These are phyloP conservation scores for Symphodus melops DNA, from an alignment of 2,113 vertebrate genomes.

Conservation along the genomic window DNA sequence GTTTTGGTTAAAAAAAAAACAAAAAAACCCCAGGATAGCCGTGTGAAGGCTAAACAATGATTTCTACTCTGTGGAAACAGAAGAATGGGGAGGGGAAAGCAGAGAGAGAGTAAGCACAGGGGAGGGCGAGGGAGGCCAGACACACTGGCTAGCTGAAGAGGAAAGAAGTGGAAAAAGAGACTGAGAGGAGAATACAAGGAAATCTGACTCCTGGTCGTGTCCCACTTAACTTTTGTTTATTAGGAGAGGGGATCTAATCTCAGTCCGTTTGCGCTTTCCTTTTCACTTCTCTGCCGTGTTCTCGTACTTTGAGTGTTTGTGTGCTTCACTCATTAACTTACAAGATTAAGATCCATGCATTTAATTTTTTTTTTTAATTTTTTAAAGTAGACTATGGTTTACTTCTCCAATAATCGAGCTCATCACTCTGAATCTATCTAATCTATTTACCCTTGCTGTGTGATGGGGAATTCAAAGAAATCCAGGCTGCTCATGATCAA, in stretches of 20 bases:
- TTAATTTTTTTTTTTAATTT: neutral
- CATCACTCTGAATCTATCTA: slow-evolving; percentile 23
- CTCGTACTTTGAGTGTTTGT: neutral
- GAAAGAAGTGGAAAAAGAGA: slow-evolving; percentile 80
- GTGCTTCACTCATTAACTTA: neutral
- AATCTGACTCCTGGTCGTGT: slow-evolving; percentile 80
- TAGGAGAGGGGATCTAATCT: slow-evolving; percentile 70
- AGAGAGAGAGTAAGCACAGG: slow-evolving; percentile 54
- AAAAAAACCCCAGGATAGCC: slow-evolving; percentile 39
- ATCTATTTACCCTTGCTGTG: slow-evolving; percentile 36
- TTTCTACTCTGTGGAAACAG: slow-evolving; percentile 74
- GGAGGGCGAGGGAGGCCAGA: slow-evolving; percentile 79
- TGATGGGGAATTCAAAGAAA: slow-evolving; percentile 23
- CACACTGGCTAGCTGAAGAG: slow-evolving; percentile 81
- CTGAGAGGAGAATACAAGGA: slow-evolving; percentile 81
- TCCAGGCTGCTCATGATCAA: slow-evolving; percentile 31
- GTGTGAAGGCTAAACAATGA: slow-evolving; percentile 67
- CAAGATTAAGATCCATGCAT: neutral
- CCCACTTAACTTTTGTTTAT: slow-evolving; percentile 76
- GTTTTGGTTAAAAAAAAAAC: neutral
- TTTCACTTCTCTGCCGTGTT: slow-evolving; percentile 15
- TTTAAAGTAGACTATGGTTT: neutral
- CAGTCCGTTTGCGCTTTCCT: slow-evolving; percentile 21
- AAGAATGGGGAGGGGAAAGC: slow-evolving; percentile 76
- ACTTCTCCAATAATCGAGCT: neutral